Percentiles rank a stretch among this genome's conserved stretches.
Conservation (phyloP, 2,888 invertebrate species). For the Onchidella celtica region DNA sequence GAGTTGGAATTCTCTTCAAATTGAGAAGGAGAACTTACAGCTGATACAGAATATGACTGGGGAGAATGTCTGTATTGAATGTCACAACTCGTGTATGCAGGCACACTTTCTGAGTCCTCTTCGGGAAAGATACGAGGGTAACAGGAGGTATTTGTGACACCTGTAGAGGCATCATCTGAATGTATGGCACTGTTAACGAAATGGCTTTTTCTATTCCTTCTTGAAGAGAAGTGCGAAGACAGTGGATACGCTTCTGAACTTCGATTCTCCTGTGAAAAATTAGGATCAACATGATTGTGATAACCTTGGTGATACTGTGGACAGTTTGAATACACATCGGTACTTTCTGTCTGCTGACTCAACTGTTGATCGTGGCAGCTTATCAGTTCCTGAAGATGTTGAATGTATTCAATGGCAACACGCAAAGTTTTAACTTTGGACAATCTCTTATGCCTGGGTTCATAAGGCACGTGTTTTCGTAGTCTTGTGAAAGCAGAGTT, state of each 20-base stretch:
- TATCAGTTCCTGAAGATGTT: slow-evolving; percentile 82
- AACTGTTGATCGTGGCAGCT: slow-evolving; percentile 64
- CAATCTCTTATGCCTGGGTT: slow-evolving; percentile 81
- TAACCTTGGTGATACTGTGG: background rate
- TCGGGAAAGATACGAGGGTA: too few species aligned
- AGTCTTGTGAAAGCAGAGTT: slow-evolving; percentile 84
- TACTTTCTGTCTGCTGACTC: background rate
- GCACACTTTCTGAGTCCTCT: too few species aligned
- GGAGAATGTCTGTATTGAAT: too few species aligned
- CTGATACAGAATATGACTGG: too few species aligned
- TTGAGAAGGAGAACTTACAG: too few species aligned
- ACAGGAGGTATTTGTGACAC: too few species aligned
- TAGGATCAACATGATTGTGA: background rate
- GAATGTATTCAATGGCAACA: slow-evolving; percentile 84
- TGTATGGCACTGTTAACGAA: too few species aligned
- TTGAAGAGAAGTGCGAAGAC: background rate
- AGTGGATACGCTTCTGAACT: background rate
- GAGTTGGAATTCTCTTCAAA: too few species aligned
- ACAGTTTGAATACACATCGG: background rate
- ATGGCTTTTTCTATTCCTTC: too few species aligned
- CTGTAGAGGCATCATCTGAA: too few species aligned
- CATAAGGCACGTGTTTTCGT: slow-evolving; percentile 84
- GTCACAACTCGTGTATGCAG: too few species aligned
- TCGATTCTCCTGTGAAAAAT: background rate
- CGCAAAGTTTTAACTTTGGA: slow-evolving; percentile 86